These are phyloP conservation scores for Tachyglossus aculeatus DNA, from an alignment of 2,797 vertebrate genomes.

Conservation along the genomic window DNA sequence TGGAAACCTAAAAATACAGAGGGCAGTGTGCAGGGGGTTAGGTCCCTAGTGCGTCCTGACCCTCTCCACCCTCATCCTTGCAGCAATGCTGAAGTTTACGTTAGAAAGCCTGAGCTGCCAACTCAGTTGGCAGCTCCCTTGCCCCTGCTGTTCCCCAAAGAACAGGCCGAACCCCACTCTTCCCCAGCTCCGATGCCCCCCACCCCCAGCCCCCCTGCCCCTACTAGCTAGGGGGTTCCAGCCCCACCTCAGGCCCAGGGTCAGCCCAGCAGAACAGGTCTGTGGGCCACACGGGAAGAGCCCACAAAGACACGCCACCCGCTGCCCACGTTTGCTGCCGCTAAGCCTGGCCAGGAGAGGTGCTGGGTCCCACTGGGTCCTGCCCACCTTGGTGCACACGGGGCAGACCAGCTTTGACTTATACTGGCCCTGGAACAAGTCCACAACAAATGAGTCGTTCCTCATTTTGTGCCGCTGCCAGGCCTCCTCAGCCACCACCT, in stretches of 20 bases:
- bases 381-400: slow-evolving; percentile 91
- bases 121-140: too few species aligned
- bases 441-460: slow-evolving; percentile 97
- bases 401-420: slow-evolving; percentile 98
- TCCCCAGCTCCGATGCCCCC: too few species aligned
- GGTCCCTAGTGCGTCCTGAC: too few species aligned
- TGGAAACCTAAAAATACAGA: slow-evolving; percentile 85
- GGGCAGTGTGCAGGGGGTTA: neutral
- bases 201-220: too few species aligned
- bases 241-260: too few species aligned
- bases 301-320: too few species aligned
- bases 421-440: slow-evolving; percentile 98
- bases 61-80: neutral
- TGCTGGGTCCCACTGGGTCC: neutral
- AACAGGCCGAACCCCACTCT: too few species aligned
- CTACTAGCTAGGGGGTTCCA: too few species aligned
- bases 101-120: too few species aligned
- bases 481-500: slow-evolving; percentile 98
- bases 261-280: neutral
- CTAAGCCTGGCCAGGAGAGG: too few species aligned
- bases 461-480: slow-evolving; percentile 99
- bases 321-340: neutral
- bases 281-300: neutral
- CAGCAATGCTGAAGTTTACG: too few species aligned
- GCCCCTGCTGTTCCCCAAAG: too few species aligned